Base-by-base conservation (phyloP, 2,113 vertebrate genomes). In the Tyrannus savana region DNA sequence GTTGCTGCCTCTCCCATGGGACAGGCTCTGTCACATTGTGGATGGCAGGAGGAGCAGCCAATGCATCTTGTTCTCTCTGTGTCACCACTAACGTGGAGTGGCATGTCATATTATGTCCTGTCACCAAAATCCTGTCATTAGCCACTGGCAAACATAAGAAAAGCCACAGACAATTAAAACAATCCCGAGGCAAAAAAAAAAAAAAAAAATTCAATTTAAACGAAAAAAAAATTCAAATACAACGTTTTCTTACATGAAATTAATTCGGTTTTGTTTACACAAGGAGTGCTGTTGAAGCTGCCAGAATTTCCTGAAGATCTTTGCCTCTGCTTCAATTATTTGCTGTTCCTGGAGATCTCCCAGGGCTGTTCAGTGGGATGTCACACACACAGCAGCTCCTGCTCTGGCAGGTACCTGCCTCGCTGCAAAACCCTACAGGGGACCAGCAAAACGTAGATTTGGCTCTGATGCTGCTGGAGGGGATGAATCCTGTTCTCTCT, bases 311-410 rank as follows among this genome's bases (percentile, higher is more conserved):
- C 44, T 64, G 59, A 16, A 58, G 75, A 55, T 72, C 55, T 90
- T 92, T 87, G 69, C 67, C 75, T 92, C 78, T 0, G 14, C 64
- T 81, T 77, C 90, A 88, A 64, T 90, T 93, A 50, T 93, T 90
- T 80, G 82, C 69, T 59, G 21, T 19, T 92, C 83, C 18, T 12
- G 39, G 60, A 82, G 83, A 5, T 77, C 59, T 90, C 87, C 50
- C 55, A 58, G 3, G 2, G 53, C 85, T 79, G 55, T 12, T 33
- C 24, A 21, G 46, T 19, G 66, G 46, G 66, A 49, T 68, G 46
- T 66, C 63, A 66, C 66, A 10, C 18, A 59, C 53, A 39, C 3
- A 0, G n/a, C 63, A 95, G 41, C 78, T 75, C 31, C 69, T 41
- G 39, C 5, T 50, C 73, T 84, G 81, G 42, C 71, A 66, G 39